These are phyloP conservation scores for Echinops telfairi DNA, from an alignment of 2,113 vertebrate genomes.

Conservation along the genomic window DNA sequence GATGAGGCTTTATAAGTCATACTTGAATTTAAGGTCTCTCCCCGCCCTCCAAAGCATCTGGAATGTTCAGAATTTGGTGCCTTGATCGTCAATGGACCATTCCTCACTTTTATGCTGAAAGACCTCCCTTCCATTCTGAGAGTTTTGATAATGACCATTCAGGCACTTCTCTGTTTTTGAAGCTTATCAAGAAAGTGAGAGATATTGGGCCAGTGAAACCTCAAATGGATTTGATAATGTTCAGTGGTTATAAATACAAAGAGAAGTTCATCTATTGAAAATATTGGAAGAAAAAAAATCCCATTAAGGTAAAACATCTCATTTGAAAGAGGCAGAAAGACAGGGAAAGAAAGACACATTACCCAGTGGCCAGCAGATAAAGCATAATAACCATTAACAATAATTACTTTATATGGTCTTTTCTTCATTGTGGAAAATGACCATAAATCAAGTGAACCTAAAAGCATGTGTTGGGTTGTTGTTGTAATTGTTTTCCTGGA, in stretches of 20 bases:
- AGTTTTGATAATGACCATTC: slow-evolving; percentile 26
- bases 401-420: slow-evolving; percentile 56
- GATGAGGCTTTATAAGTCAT: too few relatives aligned
- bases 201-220: slow-evolving; percentile 52
- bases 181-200: slow-evolving; percentile 55
- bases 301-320: slow-evolving; percentile 80
- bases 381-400: slow-evolving; percentile 70
- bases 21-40: background rate
- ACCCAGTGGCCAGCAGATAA: slow-evolving; percentile 33
- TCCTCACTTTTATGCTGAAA: slow-evolving; percentile 6
- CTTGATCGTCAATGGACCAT: background rate
- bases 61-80: background rate
- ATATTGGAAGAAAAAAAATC: slow-evolving; percentile 54
- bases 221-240: slow-evolving; percentile 78
- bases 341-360: slow-evolving; percentile 49
- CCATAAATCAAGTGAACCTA: slow-evolving; percentile 58
- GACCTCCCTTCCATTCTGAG: background rate
- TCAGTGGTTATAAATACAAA: slow-evolving; percentile 72
- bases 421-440: slow-evolving; percentile 57
- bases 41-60: background rate
- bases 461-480: background rate
- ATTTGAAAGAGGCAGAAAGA: slow-evolving; percentile 72
- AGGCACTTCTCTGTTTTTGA: slow-evolving; percentile 17
- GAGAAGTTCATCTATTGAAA: slow-evolving; percentile 74
- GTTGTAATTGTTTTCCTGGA: slow-evolving; percentile 19